Conservation (phyloP, 2,888 invertebrate genomes). For the Subacronicta megacephala region DNA sequence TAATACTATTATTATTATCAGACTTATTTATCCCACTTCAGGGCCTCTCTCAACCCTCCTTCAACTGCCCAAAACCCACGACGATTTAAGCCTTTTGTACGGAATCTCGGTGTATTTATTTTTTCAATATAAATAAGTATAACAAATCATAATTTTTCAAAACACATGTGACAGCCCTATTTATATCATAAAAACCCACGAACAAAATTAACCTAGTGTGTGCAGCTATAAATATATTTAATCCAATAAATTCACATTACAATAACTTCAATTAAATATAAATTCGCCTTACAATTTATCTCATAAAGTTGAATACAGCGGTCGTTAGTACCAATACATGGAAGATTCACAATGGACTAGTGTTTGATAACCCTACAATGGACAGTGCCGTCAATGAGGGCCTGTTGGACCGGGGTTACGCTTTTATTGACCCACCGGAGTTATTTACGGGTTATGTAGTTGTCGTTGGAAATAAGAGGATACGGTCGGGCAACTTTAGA, state of each 20-base stretch:
- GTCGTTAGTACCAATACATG: constrained; percentile 24
- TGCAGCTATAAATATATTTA: not conserved
- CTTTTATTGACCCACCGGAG: constrained; percentile 64
- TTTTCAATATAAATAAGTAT: too few relatives aligned
- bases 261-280: constrained; percentile 16
- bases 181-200: not conserved
- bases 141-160: too few relatives aligned
- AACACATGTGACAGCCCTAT: not conserved
- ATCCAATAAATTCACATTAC: constrained; percentile 15
- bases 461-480: constrained; percentile 47
- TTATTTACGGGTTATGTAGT: constrained; percentile 55
- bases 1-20: too few relatives aligned
- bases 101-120: too few relatives aligned
- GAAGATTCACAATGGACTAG: constrained; percentile 33
- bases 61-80: too few relatives aligned
- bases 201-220: not conserved
- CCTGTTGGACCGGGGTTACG: constrained; percentile 62
- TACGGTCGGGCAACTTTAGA: constrained; percentile 5
- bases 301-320: constrained; percentile 29
- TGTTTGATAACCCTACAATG: constrained; percentile 52
- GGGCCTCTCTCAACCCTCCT: too few relatives aligned
- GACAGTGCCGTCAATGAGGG: constrained; percentile 51
- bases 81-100: too few relatives aligned
- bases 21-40: too few relatives aligned
- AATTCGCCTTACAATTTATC: constrained; percentile 21